Evolutionary conservation across 2,113 vertebrate species (phyloP).

Genomic region (Protobothrops flavoviridis): DNA sequence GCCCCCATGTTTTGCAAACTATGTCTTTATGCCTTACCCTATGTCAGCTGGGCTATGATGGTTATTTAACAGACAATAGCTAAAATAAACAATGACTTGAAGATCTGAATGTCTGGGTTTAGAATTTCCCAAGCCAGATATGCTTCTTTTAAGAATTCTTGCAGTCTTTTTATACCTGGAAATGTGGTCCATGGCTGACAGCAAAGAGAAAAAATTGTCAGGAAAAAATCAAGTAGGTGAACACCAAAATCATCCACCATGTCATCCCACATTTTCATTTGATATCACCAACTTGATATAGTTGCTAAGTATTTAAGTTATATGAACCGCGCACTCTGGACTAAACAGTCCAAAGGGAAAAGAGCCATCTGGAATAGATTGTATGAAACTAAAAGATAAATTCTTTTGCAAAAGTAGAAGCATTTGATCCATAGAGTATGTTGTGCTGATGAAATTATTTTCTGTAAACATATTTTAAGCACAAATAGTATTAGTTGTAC

Average conservation of each 20-base stretch:
- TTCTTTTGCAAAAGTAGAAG: neutral
- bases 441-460: neutral
- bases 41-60: neutral
- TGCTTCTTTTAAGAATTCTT: neutral
- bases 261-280: slow-evolving; percentile 35
- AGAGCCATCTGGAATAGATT: neutral
- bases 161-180: rapidly evolving
- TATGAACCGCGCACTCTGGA: rapidly evolving
- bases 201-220: neutral
- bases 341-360: neutral
- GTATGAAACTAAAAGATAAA: neutral
- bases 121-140: neutral
- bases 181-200: neutral
- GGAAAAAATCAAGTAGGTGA: neutral
- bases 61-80: neutral
- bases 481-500: neutral
- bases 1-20: neutral
- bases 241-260: neutral
- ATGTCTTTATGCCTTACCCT: neutral
- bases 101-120: no score
- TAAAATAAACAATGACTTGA: neutral
- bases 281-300: neutral
- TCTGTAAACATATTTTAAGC: neutral
- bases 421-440: neutral
- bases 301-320: rapidly evolving